Evolutionary conservation across 2,797 vertebrate species (phyloP), one percentile per base, ranked within the genome.

Genomic region (Rhinatrema bivittatum): DNA sequence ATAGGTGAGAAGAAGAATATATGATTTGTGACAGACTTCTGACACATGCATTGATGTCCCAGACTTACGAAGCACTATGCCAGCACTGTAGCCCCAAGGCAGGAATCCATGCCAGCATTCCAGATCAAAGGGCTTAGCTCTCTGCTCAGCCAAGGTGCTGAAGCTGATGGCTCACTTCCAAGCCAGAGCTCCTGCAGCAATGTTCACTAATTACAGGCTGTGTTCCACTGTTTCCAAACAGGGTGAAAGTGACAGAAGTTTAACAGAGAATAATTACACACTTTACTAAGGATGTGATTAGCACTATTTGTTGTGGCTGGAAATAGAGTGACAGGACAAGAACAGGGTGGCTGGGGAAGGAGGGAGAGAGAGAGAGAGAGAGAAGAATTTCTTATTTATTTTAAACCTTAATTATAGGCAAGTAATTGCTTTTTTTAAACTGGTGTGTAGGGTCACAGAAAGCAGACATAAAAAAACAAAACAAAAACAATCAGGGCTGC

Each of bases 231-330:
- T 82, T 83, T 84, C 74, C 78, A 83, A 82, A 85, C 73, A 82
- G 77, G 73, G 74, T 78, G 74, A 80, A 83, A 82, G 82, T 78
- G 76, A 79, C 82, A 79, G 79, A 81, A 82, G 76, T 83, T 81
- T 81, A 78, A 82, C n/a, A n/a, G n/a, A n/a, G n/a, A n/a, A n/a
- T n/a, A n/a, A n/a, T n/a, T n/a, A n/a, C n/a, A n/a, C n/a, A n/a
- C n/a, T n/a, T n/a, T n/a, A n/a, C n/a, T n/a, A n/a, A n/a, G n/a
- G n/a, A n/a, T n/a, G n/a, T n/a, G n/a, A n/a, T n/a, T n/a, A n/a
- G n/a, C n/a, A n/a, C n/a, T n/a, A n/a, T n/a, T n/a, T n/a, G n/a
- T n/a, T n/a, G n/a, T n/a, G n/a, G n/a, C n/a, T n/a, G n/a, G n/a
- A n/a, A n/a, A n/a, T n/a, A n/a, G n/a, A n/a, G n/a, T n/a, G n/a